These are phyloP conservation scores for Tragelaphus scriptus DNA, from an alignment of 2,113 vertebrate genomes.

Conservation along the genomic window DNA sequence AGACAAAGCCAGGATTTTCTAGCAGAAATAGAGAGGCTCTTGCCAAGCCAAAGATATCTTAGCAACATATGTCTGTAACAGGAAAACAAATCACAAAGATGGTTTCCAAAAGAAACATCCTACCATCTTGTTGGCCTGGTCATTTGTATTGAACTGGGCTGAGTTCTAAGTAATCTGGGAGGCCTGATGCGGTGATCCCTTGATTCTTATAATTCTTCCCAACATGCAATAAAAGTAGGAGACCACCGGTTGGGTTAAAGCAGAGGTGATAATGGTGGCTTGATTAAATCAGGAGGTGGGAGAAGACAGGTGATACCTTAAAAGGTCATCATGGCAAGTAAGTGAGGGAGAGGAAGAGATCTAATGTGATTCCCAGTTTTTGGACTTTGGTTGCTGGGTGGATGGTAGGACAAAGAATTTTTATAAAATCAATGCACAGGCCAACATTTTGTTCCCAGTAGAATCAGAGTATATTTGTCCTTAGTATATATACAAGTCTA, in stretches of 20 bases:
- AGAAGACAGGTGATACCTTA: no score
- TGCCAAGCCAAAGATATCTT: slow-evolving; percentile 20
- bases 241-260: background rate
- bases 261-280: background rate
- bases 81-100: background rate
- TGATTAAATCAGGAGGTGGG: no score
- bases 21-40: background rate
- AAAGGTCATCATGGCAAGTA: background rate
- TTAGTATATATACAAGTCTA: background rate
- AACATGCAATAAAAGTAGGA: background rate
- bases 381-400: background rate
- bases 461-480: background rate
- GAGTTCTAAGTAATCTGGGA: background rate
- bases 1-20: background rate
- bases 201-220: background rate
- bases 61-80: background rate
- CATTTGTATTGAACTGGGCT: background rate
- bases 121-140: background rate
- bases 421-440: background rate
- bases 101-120: background rate
- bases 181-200: background rate
- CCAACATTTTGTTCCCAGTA: background rate
- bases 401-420: background rate
- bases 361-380: background rate
- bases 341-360: background rate